Evolutionary conservation across 2,888 invertebrate species (phyloP), one percentile per base, ranked within the genome.

Genomic region (Acrobasis consociella): DNA sequence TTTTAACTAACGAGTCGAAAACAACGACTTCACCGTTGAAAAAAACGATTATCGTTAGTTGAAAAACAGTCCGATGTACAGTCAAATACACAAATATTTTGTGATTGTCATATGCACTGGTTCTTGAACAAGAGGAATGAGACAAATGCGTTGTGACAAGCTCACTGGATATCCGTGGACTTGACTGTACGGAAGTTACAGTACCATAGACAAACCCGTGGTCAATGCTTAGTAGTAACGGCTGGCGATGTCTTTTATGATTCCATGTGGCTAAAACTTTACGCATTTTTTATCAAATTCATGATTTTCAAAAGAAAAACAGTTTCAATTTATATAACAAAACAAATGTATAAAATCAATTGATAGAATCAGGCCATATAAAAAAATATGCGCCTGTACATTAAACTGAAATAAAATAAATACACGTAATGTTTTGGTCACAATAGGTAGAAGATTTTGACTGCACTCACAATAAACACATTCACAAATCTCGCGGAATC

Each of bases 231-330:
- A 82, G 75, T 83, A 82, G 82, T 81, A 82, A 81, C 75, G 82
- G 83, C 86, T 85, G 83, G 86, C 84, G 83, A 85, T 88, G 85
- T 86, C 81, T 88, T 87, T 84, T 85, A 72, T 55, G 13, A 74
- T 74, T 74, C 71, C 71, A 73, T 70, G 66, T 68, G 71, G 72
- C 66, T 71, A 72, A 71, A 70, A 70, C 72, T 69, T 62, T 66
- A 64, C 64, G 66, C 56, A 56, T 65, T 62, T 60, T 70, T 70
- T 67, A 55, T 38, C 5, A 66, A 75, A 2, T 31, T 7, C 31
- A 31, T 31, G 7, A 31, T 31, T 5, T 31, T 31, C 31, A 8
- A 7, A 31, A 31, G 7, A 31, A 31, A 22, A 31, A 31, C 22
- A 3, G 22, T 22, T 22, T 22, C 1, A 31, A 7, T 31, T 31